Evolutionary conservation across 2,888 invertebrate genomes (phyloP).

Genomic region (Scotopteryx bipunctaria): DNA sequence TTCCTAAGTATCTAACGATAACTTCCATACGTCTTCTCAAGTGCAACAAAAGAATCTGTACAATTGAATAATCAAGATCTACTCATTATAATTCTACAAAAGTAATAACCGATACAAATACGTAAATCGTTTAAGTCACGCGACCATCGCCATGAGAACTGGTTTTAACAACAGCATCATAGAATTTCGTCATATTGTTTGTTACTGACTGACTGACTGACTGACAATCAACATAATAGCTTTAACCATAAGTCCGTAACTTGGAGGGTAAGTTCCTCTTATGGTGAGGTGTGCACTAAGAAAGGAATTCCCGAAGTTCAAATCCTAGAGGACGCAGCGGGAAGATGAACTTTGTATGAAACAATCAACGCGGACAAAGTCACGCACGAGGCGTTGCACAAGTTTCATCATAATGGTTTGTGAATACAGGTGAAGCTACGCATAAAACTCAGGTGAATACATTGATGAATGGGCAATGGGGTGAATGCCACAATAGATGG

Average conservation of each 20-base stretch:
- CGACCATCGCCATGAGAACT: constrained; percentile 23
- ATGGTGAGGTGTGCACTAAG: too few species aligned
- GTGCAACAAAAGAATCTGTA: background rate
- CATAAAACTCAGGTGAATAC: background rate
- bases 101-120: constrained; percentile 12
- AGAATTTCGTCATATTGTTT: background rate
- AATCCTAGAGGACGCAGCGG: too few species aligned
- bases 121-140: constrained; percentile 20
- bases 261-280: too few species aligned
- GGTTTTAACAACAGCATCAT: constrained; percentile 19
- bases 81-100: constrained; percentile 8
- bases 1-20: too few species aligned
- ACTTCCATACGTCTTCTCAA: background rate
- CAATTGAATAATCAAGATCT: constrained; percentile 5
- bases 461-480: background rate
- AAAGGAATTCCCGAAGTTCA: too few species aligned
- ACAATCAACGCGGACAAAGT: too few species aligned
- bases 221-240: too few species aligned
- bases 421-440: constrained; percentile 2
- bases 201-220: too few species aligned
- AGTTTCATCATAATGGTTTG: too few species aligned
- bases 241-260: too few species aligned
- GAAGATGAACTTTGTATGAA: too few species aligned
- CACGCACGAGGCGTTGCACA: too few species aligned
- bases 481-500: background rate